Base-by-base conservation (phyloP, 2,888 invertebrate genomes). In the Aethes cnicana region DNA sequence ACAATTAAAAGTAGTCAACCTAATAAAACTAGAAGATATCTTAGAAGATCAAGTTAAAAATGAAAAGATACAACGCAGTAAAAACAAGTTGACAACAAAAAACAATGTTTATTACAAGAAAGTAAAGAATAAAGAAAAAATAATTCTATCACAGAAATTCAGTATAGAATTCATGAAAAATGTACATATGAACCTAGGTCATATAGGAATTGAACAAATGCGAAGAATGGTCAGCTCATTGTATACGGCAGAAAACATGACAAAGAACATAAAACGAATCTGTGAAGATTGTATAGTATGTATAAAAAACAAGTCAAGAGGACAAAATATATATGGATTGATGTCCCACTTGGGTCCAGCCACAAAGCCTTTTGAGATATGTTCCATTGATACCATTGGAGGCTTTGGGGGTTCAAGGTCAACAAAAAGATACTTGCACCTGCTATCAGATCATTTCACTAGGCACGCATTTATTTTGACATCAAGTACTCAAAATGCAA, bases 381-480 rank as follows among this genome's bases (percentile, higher is more conserved):
- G 30, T 3, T 62, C 60, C 1, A 55, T 58, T n/a, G 60, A 62
- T 32, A 62, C 63, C 1, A 63, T 63, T 47, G 63, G 59, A 42
- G 60, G 59, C 20, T 65, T 62, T 47, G 63, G 59, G 16, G 59
- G 57, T 5, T 55, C 55, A 28, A 20, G 62, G 35, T 63, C 64
- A 36, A 63, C 62, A 49, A 66, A 64, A 46, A 60, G 25, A 57
- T 66, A 66, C n/a, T n/a, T n/a, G n/a, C n/a, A n/a, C n/a, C n/a
- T 32, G 14, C 32, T 32, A 14, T 14, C 14, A 14, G 32, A 32
- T 16, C 32, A 14, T 21, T 63, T 58, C 18, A 57, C 62, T 7
- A 46, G 63, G 46, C 60, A 59, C 41, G 59, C 62, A 21, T 62
- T 39, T 42, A 64, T 64, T 43, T 2, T 53, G 37, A 59, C 58